A percentile compares a stretch with the other conserved stretches of the same genome.
Conservation (phyloP, 1,140 invertebrate genomes). For the Penaeus indicus region DNA sequence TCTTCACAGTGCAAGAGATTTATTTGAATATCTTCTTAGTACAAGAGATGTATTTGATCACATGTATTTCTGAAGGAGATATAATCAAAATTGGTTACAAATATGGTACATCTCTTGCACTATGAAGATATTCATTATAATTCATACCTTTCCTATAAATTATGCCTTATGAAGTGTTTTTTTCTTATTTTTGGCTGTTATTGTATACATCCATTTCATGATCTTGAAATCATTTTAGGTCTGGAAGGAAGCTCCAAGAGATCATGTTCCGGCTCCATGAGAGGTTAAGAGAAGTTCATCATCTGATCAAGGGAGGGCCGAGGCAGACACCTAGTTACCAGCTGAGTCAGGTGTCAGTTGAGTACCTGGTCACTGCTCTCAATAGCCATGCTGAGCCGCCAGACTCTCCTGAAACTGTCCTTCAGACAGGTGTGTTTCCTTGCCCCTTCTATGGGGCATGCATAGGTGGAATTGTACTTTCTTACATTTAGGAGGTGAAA, state of each 20-base stretch:
- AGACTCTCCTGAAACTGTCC: conserved; percentile 47
- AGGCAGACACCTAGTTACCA: conserved; percentile 49
- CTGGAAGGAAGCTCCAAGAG: conserved; percentile 47
- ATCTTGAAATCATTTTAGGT: conserved; percentile 5
- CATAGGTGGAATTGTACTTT: neutral
- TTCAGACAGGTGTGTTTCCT: conserved; percentile 28
- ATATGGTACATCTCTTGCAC: too few species aligned
- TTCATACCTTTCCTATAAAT: too few species aligned
- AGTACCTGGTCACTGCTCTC: conserved; percentile 56
- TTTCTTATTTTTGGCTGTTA: neutral
- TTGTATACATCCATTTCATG: neutral
- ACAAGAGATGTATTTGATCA: too few species aligned
- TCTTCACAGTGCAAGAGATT: too few species aligned
- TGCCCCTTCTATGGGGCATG: neutral
- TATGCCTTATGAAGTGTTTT: too few species aligned
- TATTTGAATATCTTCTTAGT: too few species aligned
- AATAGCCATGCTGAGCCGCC: conserved; percentile 52
- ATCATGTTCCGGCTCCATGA: conserved; percentile 55
- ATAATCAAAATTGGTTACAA: too few species aligned
- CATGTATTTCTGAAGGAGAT: too few species aligned
- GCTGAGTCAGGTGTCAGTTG: conserved; percentile 55
- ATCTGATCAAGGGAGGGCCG: conserved; percentile 52
- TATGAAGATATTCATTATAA: too few species aligned
- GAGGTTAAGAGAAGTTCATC: conserved; percentile 55
- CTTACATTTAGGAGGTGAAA: neutral